Base-by-base conservation (phyloP, 2,113 vertebrate genomes). In the Turnix velox region DNA sequence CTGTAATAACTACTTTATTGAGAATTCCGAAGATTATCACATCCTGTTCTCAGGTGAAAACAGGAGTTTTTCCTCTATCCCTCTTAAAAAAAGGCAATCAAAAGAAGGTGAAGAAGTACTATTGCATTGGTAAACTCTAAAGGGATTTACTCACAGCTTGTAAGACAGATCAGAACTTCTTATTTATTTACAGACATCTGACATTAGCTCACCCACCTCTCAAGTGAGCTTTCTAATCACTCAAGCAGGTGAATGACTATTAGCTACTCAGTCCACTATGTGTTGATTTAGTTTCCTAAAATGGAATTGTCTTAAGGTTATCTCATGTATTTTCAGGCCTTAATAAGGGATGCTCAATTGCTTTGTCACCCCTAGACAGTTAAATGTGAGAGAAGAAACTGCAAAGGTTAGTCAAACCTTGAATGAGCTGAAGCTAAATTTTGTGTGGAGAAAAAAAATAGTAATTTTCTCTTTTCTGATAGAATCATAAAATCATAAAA, bases 41-140 rank as follows among this genome's bases (percentile, higher is more conserved):
- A 5, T 18, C 6, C 4, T 74, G 7, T 54, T 28, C 22, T 48
- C n/a, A 40, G 18, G 49, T 15, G 7, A 68, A 83, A 73, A 6
- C 1, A 55, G 16, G 22, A 78, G 8, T 6, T 14, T 2, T 10
- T 7, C 4, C 12, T 2, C 2, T 10, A 2, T 13, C 5, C 6
- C 3, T 0, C 2, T 8, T 19, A 14, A 28, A 8, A 54, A 24
- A 43, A 10, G 2, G 1, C 11, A 19, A 31, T 73, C n/a, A 17
- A 59, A 87, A 52, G 3, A 12, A 45, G 49, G 12, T 65, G 62
- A 77, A 39, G 5, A 42, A 27, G 2, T 7, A 37, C 17, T 19
- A 9, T 35, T 74, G 17, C 10, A 30, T 23, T 67, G 4, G 9
- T 9, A 27, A 84, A 2, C 5, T 75, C 22, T 59, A 59, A 68